Conservation (phyloP, 2,113 vertebrate genomes). For the Caranx ignobilis region DNA sequence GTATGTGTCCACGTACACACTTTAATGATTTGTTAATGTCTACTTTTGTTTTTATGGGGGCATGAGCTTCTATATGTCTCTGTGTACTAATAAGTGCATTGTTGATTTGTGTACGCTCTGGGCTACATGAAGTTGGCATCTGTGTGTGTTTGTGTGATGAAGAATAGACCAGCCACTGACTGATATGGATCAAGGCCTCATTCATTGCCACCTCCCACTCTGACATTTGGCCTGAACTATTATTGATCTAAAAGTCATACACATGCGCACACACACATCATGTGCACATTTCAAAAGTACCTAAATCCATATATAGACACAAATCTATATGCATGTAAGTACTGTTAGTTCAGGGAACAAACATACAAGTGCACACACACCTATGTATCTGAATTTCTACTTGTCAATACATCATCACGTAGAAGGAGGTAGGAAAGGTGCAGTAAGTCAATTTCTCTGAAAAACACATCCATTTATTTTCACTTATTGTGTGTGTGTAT, state of each 20-base stretch:
- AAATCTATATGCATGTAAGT: constrained; percentile 5
- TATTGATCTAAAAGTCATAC: constrained; percentile 38
- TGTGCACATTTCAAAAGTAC: background rate
- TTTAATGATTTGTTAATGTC: constrained; percentile 35
- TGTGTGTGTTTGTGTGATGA: background rate
- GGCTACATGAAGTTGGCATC: background rate
- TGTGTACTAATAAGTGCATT: background rate
- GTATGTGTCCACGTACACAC: background rate
- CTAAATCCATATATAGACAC: background rate
- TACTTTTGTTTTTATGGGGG: constrained; percentile 9
- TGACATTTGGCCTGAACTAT: constrained; percentile 45
- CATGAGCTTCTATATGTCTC: background rate
- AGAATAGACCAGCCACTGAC: constrained; percentile 20
- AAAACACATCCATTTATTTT: constrained; percentile 44
- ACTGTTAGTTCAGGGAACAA: background rate
- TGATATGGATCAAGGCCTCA: constrained; percentile 51
- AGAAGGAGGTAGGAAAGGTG: constrained; percentile 18
- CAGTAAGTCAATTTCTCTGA: constrained; percentile 33
- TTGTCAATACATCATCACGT: constrained; percentile 46
- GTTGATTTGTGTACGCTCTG: background rate
- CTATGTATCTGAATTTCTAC: background rate
- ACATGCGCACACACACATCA: constrained; percentile 5
- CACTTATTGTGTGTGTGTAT: background rate
- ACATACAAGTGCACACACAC: background rate
- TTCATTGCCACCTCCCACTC: constrained; percentile 28